Conservation (phyloP, 2,113 vertebrate species). For the Psilopogon haemacephalus region DNA sequence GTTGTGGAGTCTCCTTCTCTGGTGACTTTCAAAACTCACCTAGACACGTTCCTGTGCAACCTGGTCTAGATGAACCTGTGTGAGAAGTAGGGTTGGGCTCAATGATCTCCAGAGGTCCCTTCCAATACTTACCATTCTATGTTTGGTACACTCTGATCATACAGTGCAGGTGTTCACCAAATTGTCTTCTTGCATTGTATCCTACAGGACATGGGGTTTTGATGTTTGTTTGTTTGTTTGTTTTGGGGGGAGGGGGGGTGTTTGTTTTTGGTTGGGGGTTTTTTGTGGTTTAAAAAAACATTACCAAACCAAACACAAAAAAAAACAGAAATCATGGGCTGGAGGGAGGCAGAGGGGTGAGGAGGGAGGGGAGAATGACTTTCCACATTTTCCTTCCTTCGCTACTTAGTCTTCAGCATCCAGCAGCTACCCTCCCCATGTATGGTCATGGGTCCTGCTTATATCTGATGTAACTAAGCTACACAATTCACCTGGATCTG, state of each 20-base stretch:
- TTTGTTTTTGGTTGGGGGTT: too few relatives aligned
- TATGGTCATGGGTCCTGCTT: not conserved
- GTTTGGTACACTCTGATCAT: not conserved
- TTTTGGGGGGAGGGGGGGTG: too few relatives aligned
- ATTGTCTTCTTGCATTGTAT: not conserved
- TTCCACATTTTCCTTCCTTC: not conserved
- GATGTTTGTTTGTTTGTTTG: too few relatives aligned
- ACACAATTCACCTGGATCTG: not conserved
- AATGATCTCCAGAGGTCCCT: too few relatives aligned
- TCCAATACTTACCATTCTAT: not conserved
- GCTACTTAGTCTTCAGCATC: not conserved
- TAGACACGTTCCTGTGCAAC: too few relatives aligned
- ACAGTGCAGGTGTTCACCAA: not conserved
- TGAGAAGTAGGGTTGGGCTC: too few relatives aligned
- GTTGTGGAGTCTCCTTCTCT: too few relatives aligned
- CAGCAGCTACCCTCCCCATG: not conserved
- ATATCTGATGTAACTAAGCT: not conserved
- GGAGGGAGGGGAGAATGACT: not conserved
- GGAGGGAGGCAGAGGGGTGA: too few relatives aligned
- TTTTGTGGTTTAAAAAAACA: not conserved
- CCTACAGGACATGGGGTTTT: accelerated
- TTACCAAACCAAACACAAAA: too few relatives aligned
- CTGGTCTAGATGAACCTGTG: too few relatives aligned
- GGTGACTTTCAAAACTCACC: too few relatives aligned
- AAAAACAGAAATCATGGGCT: not conserved